Conservation (phyloP, 2,113 vertebrate genomes). For the Semicossyphus pulcher region DNA sequence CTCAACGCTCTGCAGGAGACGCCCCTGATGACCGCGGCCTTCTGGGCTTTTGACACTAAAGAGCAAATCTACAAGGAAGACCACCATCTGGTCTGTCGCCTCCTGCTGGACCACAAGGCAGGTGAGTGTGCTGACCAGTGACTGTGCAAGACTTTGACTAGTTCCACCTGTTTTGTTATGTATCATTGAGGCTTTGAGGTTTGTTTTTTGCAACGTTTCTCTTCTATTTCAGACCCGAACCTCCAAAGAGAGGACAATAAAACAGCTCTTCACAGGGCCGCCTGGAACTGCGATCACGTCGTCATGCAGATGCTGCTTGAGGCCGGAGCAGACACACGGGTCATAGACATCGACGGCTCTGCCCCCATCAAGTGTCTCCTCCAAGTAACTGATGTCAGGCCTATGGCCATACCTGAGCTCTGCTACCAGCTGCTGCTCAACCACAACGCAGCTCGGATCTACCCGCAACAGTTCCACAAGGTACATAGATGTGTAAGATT, state of each 20-base stretch:
- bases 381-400: slow-evolving; percentile 89
- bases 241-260: slow-evolving; percentile 90
- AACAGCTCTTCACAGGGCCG: slow-evolving; percentile 93
- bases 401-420: slow-evolving; percentile 85
- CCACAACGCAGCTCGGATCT: slow-evolving; percentile 89
- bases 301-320: slow-evolving; percentile 93
- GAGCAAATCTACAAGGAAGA: slow-evolving; percentile 90
- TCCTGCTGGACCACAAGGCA: slow-evolving; percentile 89
- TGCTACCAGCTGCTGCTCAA: slow-evolving; percentile 96
- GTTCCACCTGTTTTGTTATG: background rate
- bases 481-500: slow-evolving; percentile 65
- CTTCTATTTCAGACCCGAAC: slow-evolving; percentile 81
- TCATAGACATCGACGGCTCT: slow-evolving; percentile 95
- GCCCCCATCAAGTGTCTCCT: slow-evolving; percentile 92
- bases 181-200: background rate
- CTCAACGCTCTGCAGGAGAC: slow-evolving; percentile 90
- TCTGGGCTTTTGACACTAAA: slow-evolving; percentile 90
- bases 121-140: slow-evolving; percentile 32
- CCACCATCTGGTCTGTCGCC: slow-evolving; percentile 91
- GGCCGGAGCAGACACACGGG: slow-evolving; percentile 87
- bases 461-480: slow-evolving; percentile 97
- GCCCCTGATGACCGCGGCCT: slow-evolving; percentile 88
- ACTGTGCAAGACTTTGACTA: background rate
- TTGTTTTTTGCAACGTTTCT: background rate
- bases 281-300: slow-evolving; percentile 95